phyloP scores from a whole-genome alignment of 2,888 invertebrate genomes.

The Sinhomidia bicolor region DNA sequence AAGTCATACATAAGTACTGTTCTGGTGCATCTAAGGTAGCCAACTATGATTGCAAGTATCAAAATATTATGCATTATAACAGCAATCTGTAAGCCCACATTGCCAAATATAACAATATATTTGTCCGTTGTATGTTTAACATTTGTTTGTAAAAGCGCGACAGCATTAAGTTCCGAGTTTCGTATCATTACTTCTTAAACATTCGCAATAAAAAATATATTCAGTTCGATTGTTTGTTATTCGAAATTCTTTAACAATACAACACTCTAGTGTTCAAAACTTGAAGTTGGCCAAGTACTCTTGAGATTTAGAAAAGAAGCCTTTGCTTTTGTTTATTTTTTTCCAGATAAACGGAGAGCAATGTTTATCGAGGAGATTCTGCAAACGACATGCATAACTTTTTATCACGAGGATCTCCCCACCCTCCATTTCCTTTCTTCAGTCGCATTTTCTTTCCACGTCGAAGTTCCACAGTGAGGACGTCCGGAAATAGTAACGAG shows the following conservation, averaged over 20 bases:
- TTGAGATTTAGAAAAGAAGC: constrained; percentile 3
- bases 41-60: constrained; percentile 53
- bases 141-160: constrained; percentile 52
- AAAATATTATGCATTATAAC: constrained; percentile 60
- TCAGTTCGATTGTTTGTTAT: constrained; percentile 56
- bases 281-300: constrained; percentile 4
- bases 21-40: constrained; percentile 10
- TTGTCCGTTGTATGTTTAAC: constrained; percentile 58
- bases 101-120: constrained; percentile 36
- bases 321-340: no score
- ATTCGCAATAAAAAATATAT: constrained; percentile 55
- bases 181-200: constrained; percentile 27
- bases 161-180: constrained; percentile 58
- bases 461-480: constrained; percentile 82
- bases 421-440: constrained; percentile 97
- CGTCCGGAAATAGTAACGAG: constrained; percentile 83
- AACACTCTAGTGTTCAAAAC: constrained; percentile 8
- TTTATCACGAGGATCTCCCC: constrained; percentile 96
- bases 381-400: constrained; percentile 86
- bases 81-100: constrained; percentile 49
- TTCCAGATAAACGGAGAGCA: neutral
- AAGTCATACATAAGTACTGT: constrained; percentile 10
- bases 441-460: constrained; percentile 87
- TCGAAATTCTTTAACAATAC: constrained; percentile 31
- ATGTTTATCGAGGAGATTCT: constrained; percentile 16